phyloP scores from a whole-genome alignment of 1,140 invertebrate species.

The Drosophila varians region DNA sequence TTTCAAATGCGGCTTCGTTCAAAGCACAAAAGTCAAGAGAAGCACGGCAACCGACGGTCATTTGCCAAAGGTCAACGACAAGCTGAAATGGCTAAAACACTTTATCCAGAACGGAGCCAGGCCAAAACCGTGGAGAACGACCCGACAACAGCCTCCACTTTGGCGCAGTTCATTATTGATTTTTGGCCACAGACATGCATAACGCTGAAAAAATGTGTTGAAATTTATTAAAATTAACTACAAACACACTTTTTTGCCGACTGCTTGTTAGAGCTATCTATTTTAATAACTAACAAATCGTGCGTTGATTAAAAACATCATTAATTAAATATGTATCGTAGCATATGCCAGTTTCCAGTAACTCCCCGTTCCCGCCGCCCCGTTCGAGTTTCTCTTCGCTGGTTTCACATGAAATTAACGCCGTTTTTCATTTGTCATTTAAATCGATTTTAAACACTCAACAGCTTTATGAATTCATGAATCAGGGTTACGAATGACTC shows the following conservation, averaged over 20 bases:
- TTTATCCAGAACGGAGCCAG: constrained; percentile 9
- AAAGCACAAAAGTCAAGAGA: constrained; percentile 10
- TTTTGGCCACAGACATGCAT: constrained; percentile 11
- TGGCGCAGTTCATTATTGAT: constrained; percentile 46
- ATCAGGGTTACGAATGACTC: no score
- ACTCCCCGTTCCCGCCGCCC: neutral
- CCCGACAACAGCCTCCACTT: constrained; percentile 18
- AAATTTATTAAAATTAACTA: constrained; percentile 41
- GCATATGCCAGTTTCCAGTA: constrained; percentile 17
- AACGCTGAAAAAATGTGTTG: constrained; percentile 7
- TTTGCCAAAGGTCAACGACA: constrained; percentile 43
- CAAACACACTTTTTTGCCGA: constrained; percentile 8
- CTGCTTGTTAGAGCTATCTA: constrained; percentile 38
- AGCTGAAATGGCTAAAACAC: constrained; percentile 26
- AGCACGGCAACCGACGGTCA: constrained; percentile 14
- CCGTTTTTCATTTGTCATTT: constrained; percentile 57
- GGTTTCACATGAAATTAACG: constrained; percentile 44
- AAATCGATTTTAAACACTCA: constrained; percentile 51
- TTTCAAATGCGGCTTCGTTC: neutral
- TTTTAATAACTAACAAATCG: constrained; percentile 62
- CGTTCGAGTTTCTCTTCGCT: neutral
- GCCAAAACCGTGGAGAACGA: constrained; percentile 7
- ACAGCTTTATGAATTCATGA: constrained; percentile 16
- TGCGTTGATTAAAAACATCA: constrained; percentile 57
- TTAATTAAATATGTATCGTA: constrained; percentile 57